Conservation (phyloP, 2,888 invertebrate species). For the Epinotia brunnichana region DNA sequence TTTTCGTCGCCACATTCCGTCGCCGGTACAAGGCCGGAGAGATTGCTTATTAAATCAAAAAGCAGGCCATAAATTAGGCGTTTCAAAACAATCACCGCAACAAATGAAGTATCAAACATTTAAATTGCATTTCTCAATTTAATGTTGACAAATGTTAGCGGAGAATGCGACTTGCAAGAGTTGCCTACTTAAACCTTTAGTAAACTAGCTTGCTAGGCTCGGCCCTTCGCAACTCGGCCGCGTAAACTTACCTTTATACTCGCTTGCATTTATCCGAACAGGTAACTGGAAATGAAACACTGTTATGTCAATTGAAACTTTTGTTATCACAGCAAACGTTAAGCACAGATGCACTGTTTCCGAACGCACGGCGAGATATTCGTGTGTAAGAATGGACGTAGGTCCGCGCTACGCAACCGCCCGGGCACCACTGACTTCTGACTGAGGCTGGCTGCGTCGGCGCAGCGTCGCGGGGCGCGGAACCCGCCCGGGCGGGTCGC, state of each 20-base stretch:
- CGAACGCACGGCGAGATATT: constrained; percentile 66
- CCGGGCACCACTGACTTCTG: constrained; percentile 74
- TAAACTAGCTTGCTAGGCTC: constrained; percentile 59
- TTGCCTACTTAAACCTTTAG: constrained; percentile 63
- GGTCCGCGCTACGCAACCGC: constrained; percentile 64
- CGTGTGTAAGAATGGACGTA: constrained; percentile 49
- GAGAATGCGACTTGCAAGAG: constrained; percentile 76
- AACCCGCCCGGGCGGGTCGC: constrained; percentile 63
- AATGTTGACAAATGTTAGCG: constrained; percentile 69
- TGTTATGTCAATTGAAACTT: constrained; percentile 35
- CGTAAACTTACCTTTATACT: constrained; percentile 70
- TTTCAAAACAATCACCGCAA: constrained; percentile 55
- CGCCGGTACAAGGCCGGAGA: constrained; percentile 50
- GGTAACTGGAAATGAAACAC: constrained; percentile 27
- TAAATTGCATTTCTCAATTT: constrained; percentile 61
- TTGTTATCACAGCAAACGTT: constrained; percentile 48
- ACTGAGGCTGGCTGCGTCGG: constrained; percentile 50
- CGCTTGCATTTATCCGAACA: constrained; percentile 62
- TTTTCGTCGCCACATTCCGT: constrained; percentile 48
- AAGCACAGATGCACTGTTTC: constrained; percentile 74
- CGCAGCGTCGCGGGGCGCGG: constrained; percentile 32
- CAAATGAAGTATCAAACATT: constrained; percentile 50
- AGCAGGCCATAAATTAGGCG: constrained; percentile 46
- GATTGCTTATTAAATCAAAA: constrained; percentile 49
- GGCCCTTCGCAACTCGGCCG: constrained; percentile 64